Evolutionary conservation across 1,140 invertebrate species (phyloP), one percentile per base, ranked within the genome.

Genomic region (Drosophila pseudoananassae): DNA sequence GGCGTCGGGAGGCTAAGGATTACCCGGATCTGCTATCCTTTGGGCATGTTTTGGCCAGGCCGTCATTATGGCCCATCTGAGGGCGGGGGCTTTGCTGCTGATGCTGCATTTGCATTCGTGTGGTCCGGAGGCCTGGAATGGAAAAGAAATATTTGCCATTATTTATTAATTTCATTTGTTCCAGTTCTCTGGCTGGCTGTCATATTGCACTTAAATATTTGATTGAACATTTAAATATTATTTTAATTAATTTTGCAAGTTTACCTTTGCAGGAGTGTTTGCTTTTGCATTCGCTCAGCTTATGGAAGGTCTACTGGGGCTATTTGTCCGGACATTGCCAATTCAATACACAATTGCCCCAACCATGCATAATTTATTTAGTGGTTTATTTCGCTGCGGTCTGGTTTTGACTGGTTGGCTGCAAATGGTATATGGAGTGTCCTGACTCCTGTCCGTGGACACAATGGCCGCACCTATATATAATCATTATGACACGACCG

Each of bases 231-330:
- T 85, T 81, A 78, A 59, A 77, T 76, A 76, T 81, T 49, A 70
- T 75, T 87, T 78, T 72, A 88, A 85, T 82, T 85, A 82, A 85
- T 88, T 88, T 87, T 88, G 54, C 47, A 69, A 76, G 66, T 54
- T 80, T 69, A 55, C 76, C 59, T 60, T 66, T 57, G 51, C 45
- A 25, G 60, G 63, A 61, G 71, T 72, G 71, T 76, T 84, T 79
- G 65, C 45, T 33, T 64, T 76, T 76, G 65, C 45, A 47, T 56
- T 76, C 49, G 58, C 20, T 33, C 40, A 47, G 63, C 55, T 57
- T 69, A 43, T 51, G 31, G 49, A 7, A 20, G 45, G 38, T 53
- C 43, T 14, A 17, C 9, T 23, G 27, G 49, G 27, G 36, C 51
- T 54, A 27, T 68, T 53, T 57, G 61, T 14, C 46, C 63, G 20